Base-by-base conservation (phyloP, 2,888 invertebrate species). In the Microctonus brassicae region DNA sequence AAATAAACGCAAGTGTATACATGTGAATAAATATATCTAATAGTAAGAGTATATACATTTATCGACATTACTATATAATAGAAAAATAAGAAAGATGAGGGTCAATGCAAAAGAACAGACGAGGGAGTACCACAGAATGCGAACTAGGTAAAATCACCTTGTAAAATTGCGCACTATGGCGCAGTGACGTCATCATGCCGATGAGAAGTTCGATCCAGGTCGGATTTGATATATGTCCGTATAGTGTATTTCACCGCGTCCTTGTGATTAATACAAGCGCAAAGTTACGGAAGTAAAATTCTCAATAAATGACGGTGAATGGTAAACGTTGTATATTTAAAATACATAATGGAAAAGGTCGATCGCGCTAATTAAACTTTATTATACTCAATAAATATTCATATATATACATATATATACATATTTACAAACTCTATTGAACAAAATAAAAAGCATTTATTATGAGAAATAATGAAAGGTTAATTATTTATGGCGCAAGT, bases 91-190 rank as follows among this genome's bases (percentile, higher is more conserved):
- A 22, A 70, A 64, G n/a, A 17, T 55, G 58, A 62, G 63, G 66
- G 58, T 29, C 24, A 24, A 39, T 20, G 26, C 39, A 24, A 33
- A 11, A 39, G 9, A 7, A 26, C 17, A 47, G 47, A 64, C 0
- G 36, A 66, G 58, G 64, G 47, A 29, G 29, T 7, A 7, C n/a
- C n/a, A n/a, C n/a, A 33, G 57, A 70, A 70, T 39, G 42, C 29
- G 72, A 65, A 73, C 70, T 68, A 74, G 69, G 69, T 57, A 53
- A 75, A 76, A 77, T 79, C 76, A 72, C 76, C 76, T 77, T 75
- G 72, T 72, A 73, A 76, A 76, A 77, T 80, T 77, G 74, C 76
- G 75, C 74, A 76, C 72, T 75, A 72, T 76, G 75, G 74, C 58
- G 70, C 76, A 78, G 73, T 77, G 77, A 75, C 77, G 78, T 76